phyloP scores from a whole-genome alignment of 92 coral and sea anemone species.

The Metridium senile region DNA sequence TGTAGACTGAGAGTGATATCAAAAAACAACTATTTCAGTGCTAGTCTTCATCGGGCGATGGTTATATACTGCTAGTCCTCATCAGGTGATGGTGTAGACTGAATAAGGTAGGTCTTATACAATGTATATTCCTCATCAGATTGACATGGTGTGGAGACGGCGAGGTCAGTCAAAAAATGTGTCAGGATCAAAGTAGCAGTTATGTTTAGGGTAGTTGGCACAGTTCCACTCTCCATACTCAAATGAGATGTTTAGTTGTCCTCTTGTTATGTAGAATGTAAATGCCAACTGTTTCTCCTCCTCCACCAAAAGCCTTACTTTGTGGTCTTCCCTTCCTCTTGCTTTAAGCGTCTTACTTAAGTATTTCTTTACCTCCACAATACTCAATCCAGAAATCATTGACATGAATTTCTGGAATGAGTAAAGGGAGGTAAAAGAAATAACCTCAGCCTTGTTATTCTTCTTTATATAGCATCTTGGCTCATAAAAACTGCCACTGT shows the following conservation, averaged over 20 bases:
- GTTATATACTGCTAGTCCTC: too few relatives aligned
- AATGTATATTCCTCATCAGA: too few relatives aligned
- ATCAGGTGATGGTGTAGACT: too few relatives aligned
- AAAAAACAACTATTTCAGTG: too few relatives aligned
- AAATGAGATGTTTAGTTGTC: constrained; percentile 24
- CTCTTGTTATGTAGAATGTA: constrained; percentile 19
- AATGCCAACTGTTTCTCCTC: constrained; percentile 40
- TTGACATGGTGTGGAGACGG: too few relatives aligned
- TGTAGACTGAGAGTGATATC: too few relatives aligned
- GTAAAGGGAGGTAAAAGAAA: constrained; percentile 52
- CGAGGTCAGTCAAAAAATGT: too few relatives aligned
- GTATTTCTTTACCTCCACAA: constrained; percentile 40
- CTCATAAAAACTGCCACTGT: constrained; percentile 20
- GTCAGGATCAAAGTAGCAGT: neutral
- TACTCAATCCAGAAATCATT: constrained; percentile 38
- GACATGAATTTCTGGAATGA: constrained; percentile 38
- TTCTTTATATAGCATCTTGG: constrained; percentile 46
- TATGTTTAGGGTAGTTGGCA: constrained; percentile 43
- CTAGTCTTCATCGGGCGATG: too few relatives aligned
- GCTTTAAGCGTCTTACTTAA: constrained; percentile 22
- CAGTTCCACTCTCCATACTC: constrained; percentile 56
- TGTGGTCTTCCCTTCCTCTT: constrained; percentile 24
- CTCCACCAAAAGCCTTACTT: constrained; percentile 36
- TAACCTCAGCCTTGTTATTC: constrained; percentile 46
- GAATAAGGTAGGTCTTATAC: too few relatives aligned